Percentiles rank a stretch among this genome's conserved stretches.
Evolutionary conservation across 2,888 invertebrate genomes (phyloP).

Genomic region (Apamea sordens): DNA sequence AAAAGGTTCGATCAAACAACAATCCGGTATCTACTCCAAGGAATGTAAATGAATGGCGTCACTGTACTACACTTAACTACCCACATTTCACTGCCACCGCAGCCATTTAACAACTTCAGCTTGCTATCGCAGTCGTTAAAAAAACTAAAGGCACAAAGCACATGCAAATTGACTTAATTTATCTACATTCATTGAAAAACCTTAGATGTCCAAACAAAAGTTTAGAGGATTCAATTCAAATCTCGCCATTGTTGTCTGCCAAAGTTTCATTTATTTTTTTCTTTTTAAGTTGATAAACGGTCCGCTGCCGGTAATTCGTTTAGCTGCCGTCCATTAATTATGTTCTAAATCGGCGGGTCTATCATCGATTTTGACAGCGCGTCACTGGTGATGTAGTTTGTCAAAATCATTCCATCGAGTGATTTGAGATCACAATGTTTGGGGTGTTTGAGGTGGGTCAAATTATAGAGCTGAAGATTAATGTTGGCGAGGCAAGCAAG

Average conservation of each 20-base stretch:
- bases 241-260: conserved; percentile 88
- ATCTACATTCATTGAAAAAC: conserved; percentile 74
- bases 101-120: conserved; percentile 60
- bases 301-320: conserved; percentile 72
- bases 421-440: conserved; percentile 78
- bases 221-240: conserved; percentile 86
- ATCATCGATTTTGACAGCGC: conserved; percentile 83
- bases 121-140: conserved; percentile 54
- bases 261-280: conserved; percentile 72
- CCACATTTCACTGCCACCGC: conserved; percentile 50
- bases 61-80: conserved; percentile 21
- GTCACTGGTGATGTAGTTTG: conserved; percentile 82
- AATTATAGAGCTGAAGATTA: conserved; percentile 62
- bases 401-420: conserved; percentile 77
- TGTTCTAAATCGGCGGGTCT: conserved; percentile 81
- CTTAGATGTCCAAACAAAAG: conserved; percentile 79
- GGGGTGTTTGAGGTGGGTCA: conserved; percentile 56
- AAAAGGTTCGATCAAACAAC: background rate
- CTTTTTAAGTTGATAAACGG: conserved; percentile 82
- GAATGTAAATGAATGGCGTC: conserved; percentile 31
- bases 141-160: conserved; percentile 62
- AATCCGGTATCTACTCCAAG: background rate
- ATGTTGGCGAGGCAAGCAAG: conserved; percentile 37
- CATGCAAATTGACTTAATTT: conserved; percentile 71
- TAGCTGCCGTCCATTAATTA: conserved; percentile 81